Evolutionary conservation across 1,140 invertebrate species (phyloP), one percentile per base, ranked within the genome.

Genomic region (Halictus rubicundus): DNA sequence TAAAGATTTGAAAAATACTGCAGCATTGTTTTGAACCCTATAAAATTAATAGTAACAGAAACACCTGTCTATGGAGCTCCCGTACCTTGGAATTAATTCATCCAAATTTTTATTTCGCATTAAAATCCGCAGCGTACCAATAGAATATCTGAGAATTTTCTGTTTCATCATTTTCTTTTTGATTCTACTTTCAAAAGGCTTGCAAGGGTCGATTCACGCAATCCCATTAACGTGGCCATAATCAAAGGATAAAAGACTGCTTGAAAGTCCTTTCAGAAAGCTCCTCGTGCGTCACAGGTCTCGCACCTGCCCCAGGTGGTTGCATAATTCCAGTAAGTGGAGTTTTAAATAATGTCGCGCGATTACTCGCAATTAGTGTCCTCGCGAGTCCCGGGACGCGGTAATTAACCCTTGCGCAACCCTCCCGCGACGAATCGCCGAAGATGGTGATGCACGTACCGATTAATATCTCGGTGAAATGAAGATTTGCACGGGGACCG

Each of bases 331-430:
- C 21, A 7, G 64, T 66, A 66, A 66, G 8, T 46, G 64, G 10
- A 66, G 39, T 49, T 66, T 66, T 66, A 66, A 66, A 66, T 66
- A 66, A 66, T 42, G 64, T 10, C 23, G 21, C 39, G 46, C 64
- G 64, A 66, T 66, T 66, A 66, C 23, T 23, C 32, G 64, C 39
- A 66, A 66, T 66, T 66, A 66, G 23, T 25, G 64, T 66, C 64
- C 23, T 9, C n/a, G 64, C 5, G 2, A 66, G n/a, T 10, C 64
- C 2, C 21, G 64, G 39, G 39, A 25, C 64, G n/a, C 16, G 64
- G 39, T 46, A 46, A 66, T 66, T 66, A 66, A 42, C 10, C 64
- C 64, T 66, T 66, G 39, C 64, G 39, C 64, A 66, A 66, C n/a
- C 39, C 64, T 16, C n/a, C n/a, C 12, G 23, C 10, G 32, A 23